Percentiles rank a stretch among this genome's conserved stretches.
phyloP scores from a whole-genome alignment of 2,113 vertebrate genomes.

The Oryzias melastigma region DNA sequence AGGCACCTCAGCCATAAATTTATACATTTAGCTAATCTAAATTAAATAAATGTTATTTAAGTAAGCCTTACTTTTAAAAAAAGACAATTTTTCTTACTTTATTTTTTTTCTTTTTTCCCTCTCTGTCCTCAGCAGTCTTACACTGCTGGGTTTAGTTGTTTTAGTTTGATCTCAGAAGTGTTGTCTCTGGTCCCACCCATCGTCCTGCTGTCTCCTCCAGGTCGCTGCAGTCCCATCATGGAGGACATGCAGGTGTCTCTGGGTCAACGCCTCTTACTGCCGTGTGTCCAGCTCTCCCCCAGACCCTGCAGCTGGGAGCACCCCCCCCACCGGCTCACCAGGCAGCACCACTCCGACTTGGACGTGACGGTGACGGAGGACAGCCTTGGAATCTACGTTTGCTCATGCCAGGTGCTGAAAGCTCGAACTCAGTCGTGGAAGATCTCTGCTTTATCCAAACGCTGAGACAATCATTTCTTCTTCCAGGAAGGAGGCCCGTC shows the following conservation, averaged over 20 bases:
- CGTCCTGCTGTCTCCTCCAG: conserved; percentile 32
- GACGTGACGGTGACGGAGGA: conserved; percentile 77
- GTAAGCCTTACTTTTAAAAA: too few relatives aligned
- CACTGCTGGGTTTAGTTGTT: too few relatives aligned
- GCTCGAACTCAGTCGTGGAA: too few relatives aligned
- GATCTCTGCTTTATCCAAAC: rapidly evolving
- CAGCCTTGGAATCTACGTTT: conserved; percentile 79
- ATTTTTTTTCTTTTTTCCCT: too few relatives aligned
- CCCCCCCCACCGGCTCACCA: conserved; percentile 65
- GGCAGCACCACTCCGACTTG: conserved; percentile 75
- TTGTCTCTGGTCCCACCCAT: background rate
- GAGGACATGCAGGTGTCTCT: conserved; percentile 53
- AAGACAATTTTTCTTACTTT: too few relatives aligned
- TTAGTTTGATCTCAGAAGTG: too few relatives aligned
- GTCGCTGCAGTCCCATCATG: conserved; percentile 42
- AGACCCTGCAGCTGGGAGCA: conserved; percentile 82
- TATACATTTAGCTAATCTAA: too few relatives aligned
- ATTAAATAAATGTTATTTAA: too few relatives aligned
- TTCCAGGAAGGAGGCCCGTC: conserved; percentile 57
- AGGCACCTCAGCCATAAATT: too few relatives aligned
- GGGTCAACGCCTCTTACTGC: conserved; percentile 69
- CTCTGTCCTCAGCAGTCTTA: too few relatives aligned
- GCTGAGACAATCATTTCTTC: background rate
- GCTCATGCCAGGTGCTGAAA: conserved; percentile 77
- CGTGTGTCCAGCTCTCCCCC: conserved; percentile 79